Percentiles rank a stretch among this genome's conserved stretches.
Conservation (phyloP, 2,888 invertebrate species). For the Drosophila austrosaltans region DNA sequence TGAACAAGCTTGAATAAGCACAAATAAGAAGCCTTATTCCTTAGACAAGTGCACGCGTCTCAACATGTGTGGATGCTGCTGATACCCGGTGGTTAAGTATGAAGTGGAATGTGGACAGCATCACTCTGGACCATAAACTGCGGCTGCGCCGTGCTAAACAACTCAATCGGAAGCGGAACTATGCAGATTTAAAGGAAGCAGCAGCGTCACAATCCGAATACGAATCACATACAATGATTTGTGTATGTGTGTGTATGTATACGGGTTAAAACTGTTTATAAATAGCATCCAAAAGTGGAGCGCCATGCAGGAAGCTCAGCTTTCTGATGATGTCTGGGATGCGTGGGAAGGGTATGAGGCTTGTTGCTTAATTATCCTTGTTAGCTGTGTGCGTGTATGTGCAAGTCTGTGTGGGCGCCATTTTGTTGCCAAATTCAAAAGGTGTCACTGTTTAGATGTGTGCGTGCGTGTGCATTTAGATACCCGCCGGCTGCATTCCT, state of each 20-base stretch:
- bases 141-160: conserved; percentile 62
- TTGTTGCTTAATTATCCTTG: conserved; percentile 38
- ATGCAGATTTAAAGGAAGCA: conserved; percentile 75
- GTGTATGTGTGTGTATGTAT: conserved; percentile 42
- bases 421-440: conserved; percentile 18
- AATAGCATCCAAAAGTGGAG: conserved; percentile 77
- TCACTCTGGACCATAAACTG: conserved; percentile 33
- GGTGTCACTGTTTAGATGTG: conserved; percentile 2
- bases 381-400: conserved; percentile 16
- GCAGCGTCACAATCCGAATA: conserved; percentile 33
- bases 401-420: conserved; percentile 26
- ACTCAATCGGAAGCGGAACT: conserved; percentile 75
- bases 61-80: conserved; percentile 67
- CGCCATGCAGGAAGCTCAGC: conserved; percentile 67
- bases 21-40: conserved; percentile 23
- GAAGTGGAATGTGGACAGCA: conserved; percentile 41
- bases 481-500: conserved; percentile 4
- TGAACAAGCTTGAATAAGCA: conserved; percentile 15
- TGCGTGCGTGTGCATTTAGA: background rate
- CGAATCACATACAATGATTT: conserved; percentile 14
- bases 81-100: conserved; percentile 36
- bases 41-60: conserved; percentile 53
- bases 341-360: background rate
- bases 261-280: conserved; percentile 60
- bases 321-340: conserved; percentile 52